Base-by-base conservation (phyloP, 1,140 invertebrate species). In the Heliconius eleuchia region DNA sequence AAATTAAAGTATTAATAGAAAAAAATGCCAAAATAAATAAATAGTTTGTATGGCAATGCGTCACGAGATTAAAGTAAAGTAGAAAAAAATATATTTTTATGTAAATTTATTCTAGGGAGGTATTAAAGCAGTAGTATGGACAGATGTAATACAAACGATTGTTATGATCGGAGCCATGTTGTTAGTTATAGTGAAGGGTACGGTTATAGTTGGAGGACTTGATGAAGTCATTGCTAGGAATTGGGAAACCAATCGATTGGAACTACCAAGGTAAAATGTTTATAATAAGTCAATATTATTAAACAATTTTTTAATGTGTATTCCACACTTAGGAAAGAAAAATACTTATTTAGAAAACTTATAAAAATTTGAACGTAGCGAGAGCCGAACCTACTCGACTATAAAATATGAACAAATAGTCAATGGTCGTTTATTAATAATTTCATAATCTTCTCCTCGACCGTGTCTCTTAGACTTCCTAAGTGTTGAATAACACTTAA, bases 71-170 rank as follows among this genome's bases (percentile, higher is more conserved):
- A 13, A 8, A 13, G 42, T 13, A 46, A 46, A 46, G 4, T 46
- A 46, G 42, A 46, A 46, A 46, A 23, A 23, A 23, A 23, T 23
- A 23, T 23, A 23, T 23, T 23, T 23, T 23, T 23, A 23, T 23
- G 23, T 23, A 23, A 19, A 27, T 76, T 30, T 83, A 74, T 95
- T 95, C 85, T 80, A 98, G 98, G 98, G 98, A 81, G 98, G 98
- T 16, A 95, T 99, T 71, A 98, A 98, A 94, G 98, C 98, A 7
- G 98, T 99, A 1, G 97, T 99, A 19, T 98, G 98, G 98, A 99
- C 98, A 0, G 98, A 99, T 92, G 97, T 98, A 2, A 97, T 99
- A 80, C 98, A 99, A 94, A 96, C 97, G 0, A 87, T 97, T 9
- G 95, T 99, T 1, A 99, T 99, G 97, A 96, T 98, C 71, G 96